Evolutionary conservation across 2,888 invertebrate genomes (phyloP), one percentile per base, ranked within the genome.

Genomic region (Alviniconcha strummeri): DNA sequence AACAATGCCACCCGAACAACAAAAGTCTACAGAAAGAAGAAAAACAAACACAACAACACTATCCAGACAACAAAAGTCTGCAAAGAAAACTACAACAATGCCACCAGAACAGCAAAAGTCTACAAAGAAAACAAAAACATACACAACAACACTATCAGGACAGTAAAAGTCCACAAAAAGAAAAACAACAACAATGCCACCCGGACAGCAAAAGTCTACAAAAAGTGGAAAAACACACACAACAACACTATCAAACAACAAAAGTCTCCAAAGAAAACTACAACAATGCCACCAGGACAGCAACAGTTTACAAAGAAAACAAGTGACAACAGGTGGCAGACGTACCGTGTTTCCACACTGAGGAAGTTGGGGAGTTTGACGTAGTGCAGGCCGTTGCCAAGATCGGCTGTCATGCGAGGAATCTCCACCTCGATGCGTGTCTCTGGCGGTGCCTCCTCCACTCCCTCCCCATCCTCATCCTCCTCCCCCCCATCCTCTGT

Each of bases 351-450:
- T 94, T 99, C 99, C 72, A 99, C 98, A 0, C 98, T 99, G 91
- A 99, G 95, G 94, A 99, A 99, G 94, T 99, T 99, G 4, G 99
- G 99, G 84, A 99, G 94, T 93, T 99, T 99, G 0, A 99, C 98
- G 90, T 99, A 99, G 93, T 99, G 97, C 90, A 98, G 84, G 52
- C 88, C 85, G 81, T 89, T 90, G 81, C 98, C 98, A 1, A 99
- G 95, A 94, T 98, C 97, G 0, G 98, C 97, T 89, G 96, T 96
- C 85, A 99, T 98, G 94, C 98, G 96, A 1, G 99, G 99, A 93
- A 99, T 98, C 94, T 98, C 98, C 1, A 98, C 98, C 90, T 99
- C 98, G 84, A 99, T 99, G 88, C 98, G 95, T 0, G 98, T 98
- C 94, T 99, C 99, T 1, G 97, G 98, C 36, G 96, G 95, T 69